Evolutionary conservation across 2,888 invertebrate genomes (phyloP).

Genomic region (Omphaloscelis lunosa): DNA sequence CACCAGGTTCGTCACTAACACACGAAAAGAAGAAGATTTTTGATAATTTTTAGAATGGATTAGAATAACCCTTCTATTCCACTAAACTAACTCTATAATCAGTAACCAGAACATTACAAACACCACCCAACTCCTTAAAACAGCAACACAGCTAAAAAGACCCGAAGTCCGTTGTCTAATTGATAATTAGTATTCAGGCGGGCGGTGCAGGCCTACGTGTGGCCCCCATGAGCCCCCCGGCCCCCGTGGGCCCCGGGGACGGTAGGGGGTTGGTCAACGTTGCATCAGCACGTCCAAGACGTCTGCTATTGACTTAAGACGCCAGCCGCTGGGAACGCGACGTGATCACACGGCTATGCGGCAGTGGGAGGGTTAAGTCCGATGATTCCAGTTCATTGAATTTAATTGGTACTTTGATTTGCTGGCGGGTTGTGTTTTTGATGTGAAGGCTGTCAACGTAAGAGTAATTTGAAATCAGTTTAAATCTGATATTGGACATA

Average conservation of each 20-base stretch:
- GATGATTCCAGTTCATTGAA: constrained; percentile 55
- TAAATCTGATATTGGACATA: background rate
- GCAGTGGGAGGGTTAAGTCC: constrained; percentile 31
- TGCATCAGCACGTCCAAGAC: constrained; percentile 79
- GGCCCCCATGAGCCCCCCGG: constrained; percentile 68
- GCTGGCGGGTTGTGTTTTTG: constrained; percentile 22
- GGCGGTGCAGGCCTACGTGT: constrained; percentile 85
- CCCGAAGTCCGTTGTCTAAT: constrained; percentile 73
- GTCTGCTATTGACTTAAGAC: constrained; percentile 82
- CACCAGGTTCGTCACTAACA: too few relatives aligned
- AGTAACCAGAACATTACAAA: constrained; percentile 4
- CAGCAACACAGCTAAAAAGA: constrained; percentile 48
- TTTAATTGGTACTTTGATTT: constrained; percentile 60
- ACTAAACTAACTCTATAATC: background rate
- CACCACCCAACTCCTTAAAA: constrained; percentile 33
- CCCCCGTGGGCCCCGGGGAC: constrained; percentile 65
- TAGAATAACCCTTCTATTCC: background rate
- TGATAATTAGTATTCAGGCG: constrained; percentile 87
- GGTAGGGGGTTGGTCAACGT: constrained; percentile 71
- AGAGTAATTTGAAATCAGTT: background rate
- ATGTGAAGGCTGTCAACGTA: constrained; percentile 30
- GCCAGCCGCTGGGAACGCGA: constrained; percentile 76
- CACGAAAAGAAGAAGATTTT: too few relatives aligned
- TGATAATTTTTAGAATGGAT: background rate
- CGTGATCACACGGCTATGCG: constrained; percentile 73